Base-by-base conservation (phyloP, 2,113 vertebrate species). In the Seriola aureovittata region DNA sequence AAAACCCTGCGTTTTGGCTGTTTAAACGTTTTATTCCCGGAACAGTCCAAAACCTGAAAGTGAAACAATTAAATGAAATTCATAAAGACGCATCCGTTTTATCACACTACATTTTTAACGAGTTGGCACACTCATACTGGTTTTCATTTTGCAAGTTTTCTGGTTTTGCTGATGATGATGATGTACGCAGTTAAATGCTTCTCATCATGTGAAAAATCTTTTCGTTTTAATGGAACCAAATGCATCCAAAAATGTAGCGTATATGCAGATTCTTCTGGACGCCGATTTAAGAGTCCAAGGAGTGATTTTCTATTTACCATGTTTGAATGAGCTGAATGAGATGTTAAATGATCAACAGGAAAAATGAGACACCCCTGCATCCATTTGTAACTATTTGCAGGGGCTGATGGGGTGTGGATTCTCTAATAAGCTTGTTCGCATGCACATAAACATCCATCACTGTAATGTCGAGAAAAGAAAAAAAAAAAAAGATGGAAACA, bases 311-410 rank as follows among this genome's bases (percentile, higher is more conserved):
- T 32, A 13, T 81, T 71, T 65, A 78, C 32, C 46, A 70, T 82
- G 78, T 75, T 67, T 68, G 78, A 75, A 71, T 79, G 59, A 91
- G 55, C 59, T 81, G 71, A 85, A 63, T 71, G 71, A 78, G 60
- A 75, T 80, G 70, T 78, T 80, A 78, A 75, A 78, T 75, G 78
- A 78, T 83, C 52, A 70, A 59, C 65, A 42, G 25, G 57, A 50
- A 73, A 67, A 76, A 74, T 16, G n/a, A 76, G 46, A 42, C 52
- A 44, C 80, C 46, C 10, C 81, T 58, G n/a, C 58, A 80, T 83
- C 73, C 80, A 85, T 90, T 82, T 89, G 78, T 76, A 63, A 63
- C 83, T 80, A 80, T 88, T 82, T 88, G 64, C 67, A 32, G 48
- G 59, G 81, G 62, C 54, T 86, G 83, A 81, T 85, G 76, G 70